phyloP scores from a whole-genome alignment of 2,888 invertebrate species.

The Plemyria rubiginata region DNA sequence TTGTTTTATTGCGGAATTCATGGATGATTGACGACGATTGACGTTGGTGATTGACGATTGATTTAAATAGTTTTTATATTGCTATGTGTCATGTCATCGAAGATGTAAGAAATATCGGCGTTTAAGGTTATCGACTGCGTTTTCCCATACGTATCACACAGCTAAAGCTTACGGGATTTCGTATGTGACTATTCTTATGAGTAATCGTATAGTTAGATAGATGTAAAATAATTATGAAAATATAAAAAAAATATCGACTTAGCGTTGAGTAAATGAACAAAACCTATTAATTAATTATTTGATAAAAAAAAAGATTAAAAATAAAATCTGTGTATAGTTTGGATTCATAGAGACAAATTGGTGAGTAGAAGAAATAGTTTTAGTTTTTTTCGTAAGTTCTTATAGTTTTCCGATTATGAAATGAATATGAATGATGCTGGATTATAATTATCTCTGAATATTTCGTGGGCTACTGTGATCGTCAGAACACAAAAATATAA shows the following conservation, averaged over 20 bases:
- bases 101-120: background rate
- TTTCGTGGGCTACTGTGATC: too few relatives aligned
- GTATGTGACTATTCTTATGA: slow-evolving; percentile 59
- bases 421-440: background rate
- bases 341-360: slow-evolving; percentile 23
- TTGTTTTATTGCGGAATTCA: too few relatives aligned
- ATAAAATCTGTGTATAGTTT: slow-evolving; percentile 24
- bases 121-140: background rate
- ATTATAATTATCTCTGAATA: background rate
- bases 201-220: slow-evolving; percentile 49
- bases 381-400: slow-evolving; percentile 18
- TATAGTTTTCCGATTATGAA: background rate
- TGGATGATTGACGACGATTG: too few relatives aligned
- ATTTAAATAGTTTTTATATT: background rate
- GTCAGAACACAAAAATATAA: too few relatives aligned
- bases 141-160: slow-evolving; percentile 26
- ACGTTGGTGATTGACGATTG: too few relatives aligned
- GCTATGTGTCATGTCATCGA: background rate
- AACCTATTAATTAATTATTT: slow-evolving; percentile 23
- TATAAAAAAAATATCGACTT: slow-evolving; percentile 50
- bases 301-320: slow-evolving; percentile 24
- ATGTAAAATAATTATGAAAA: slow-evolving; percentile 50
- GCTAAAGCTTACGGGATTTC: slow-evolving; percentile 13
- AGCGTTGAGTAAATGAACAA: slow-evolving; percentile 51
- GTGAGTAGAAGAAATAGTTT: slow-evolving; percentile 24